Evolutionary conservation across 2,113 vertebrate genomes (phyloP).

Genomic region (Lepidothrix coronata): DNA sequence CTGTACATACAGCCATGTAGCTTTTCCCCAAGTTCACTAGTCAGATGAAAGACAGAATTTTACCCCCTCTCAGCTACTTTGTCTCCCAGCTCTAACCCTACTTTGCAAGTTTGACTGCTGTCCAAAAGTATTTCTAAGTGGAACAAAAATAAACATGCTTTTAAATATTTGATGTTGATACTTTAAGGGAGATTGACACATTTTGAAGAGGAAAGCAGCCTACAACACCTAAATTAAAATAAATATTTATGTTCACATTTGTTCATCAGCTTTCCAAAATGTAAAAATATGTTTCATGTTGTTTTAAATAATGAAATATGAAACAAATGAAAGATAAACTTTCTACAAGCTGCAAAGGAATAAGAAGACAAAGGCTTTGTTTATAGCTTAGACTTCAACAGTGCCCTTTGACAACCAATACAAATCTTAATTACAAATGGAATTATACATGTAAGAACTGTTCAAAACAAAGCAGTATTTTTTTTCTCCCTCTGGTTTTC

Average conservation of each 20-base stretch:
- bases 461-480: constrained; percentile 50
- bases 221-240: constrained; percentile 67
- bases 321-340: constrained; percentile 73
- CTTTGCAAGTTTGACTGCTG: constrained; percentile 22
- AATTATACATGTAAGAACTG: constrained; percentile 70
- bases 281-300: constrained; percentile 67
- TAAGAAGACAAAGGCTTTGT: constrained; percentile 67
- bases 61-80: neutral
- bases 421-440: constrained; percentile 71
- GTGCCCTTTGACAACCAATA: constrained; percentile 58
- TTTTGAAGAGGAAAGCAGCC: constrained; percentile 62
- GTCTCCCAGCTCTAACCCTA: neutral
- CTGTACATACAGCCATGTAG: fast-evolving
- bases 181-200: constrained; percentile 59
- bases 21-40: neutral
- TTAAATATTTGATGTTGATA: constrained; percentile 59
- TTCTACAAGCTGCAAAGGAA: constrained; percentile 65
- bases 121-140: constrained; percentile 60
- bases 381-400: constrained; percentile 65
- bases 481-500: constrained; percentile 8
- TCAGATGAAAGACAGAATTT: neutral
- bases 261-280: constrained; percentile 66
- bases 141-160: constrained; percentile 49
- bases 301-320: constrained; percentile 72
- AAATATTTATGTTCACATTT: constrained; percentile 73